Percentiles rank a stretch among this genome's conserved stretches.
These are phyloP conservation scores for Corythaeola cristata DNA, from an alignment of 2,113 vertebrate genomes.

Conservation along the genomic window DNA sequence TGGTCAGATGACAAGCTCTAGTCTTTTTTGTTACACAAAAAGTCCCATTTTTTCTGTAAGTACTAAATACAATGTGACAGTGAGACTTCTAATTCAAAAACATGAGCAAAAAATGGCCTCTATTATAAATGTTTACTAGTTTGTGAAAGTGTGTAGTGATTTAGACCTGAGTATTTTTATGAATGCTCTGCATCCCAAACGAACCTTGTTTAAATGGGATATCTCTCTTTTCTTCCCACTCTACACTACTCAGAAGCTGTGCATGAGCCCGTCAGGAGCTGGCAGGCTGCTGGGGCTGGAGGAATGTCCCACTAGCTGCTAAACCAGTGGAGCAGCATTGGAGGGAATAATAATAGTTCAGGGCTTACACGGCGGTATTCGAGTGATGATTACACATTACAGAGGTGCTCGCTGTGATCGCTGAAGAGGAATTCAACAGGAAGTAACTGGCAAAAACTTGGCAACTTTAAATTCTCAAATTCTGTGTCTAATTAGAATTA, in stretches of 20 bases:
- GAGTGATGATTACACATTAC: not conserved
- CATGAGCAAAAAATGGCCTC: not conserved
- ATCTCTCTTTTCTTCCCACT: not conserved
- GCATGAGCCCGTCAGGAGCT: not conserved
- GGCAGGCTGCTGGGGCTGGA: not conserved
- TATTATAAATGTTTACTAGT: not conserved
- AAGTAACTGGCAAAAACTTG: not conserved
- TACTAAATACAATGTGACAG: not conserved
- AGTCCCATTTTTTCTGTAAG: not conserved
- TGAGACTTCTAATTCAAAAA: not conserved
- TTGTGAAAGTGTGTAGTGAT: not conserved
- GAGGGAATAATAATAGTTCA: not conserved
- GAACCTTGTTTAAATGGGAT: not conserved
- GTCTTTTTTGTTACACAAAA: not conserved
- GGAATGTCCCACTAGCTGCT: slow-evolving; percentile 34
- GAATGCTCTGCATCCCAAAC: not conserved
- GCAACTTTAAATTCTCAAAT: not conserved
- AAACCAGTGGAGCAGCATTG: slow-evolving; percentile 56
- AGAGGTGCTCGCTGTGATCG: not conserved
- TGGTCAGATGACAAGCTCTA: not conserved
- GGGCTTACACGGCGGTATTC: not conserved
- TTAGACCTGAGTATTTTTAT: not conserved
- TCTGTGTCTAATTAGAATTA: not conserved
- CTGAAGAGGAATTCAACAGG: not conserved
- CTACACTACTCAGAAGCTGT: not conserved